These are phyloP conservation scores for Calypte anna DNA, from an alignment of 2,113 vertebrate species.

Conservation along the genomic window DNA sequence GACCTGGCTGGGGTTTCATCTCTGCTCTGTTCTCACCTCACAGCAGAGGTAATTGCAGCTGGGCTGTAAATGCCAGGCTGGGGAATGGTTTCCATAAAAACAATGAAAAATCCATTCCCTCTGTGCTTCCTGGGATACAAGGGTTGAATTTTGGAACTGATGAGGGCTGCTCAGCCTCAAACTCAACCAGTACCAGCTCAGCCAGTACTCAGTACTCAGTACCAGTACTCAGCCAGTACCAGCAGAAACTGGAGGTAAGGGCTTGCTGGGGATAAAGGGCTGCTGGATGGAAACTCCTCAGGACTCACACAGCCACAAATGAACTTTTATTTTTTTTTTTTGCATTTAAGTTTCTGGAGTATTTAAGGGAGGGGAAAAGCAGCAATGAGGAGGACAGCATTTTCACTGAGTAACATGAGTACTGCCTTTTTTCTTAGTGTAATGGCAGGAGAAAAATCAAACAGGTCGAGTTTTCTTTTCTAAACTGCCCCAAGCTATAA, in stretches of 20 bases:
- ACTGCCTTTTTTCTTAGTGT: background rate
- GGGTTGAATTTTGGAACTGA: background rate
- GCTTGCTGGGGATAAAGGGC: accelerated
- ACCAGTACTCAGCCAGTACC: accelerated
- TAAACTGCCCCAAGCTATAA: background rate
- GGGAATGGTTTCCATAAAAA: background rate
- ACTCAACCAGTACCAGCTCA: accelerated
- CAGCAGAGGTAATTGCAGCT: background rate
- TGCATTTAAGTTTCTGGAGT: background rate
- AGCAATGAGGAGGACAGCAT: background rate
- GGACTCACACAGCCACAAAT: background rate
- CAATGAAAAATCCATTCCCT: background rate
- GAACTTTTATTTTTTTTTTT: background rate
- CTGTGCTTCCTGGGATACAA: background rate
- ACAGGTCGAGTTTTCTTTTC: background rate
- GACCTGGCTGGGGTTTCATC: background rate
- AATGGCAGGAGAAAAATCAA: background rate
- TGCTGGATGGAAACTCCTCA: background rate
- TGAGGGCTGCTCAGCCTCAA: background rate
- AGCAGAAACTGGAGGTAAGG: background rate
- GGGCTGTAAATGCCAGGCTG: background rate
- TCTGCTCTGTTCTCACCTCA: background rate
- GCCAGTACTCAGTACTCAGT: too few relatives aligned
- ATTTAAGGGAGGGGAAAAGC: background rate
- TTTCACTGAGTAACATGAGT: background rate